Base-by-base conservation (phyloP, 2,113 vertebrate species). In the Callipepla squamata region DNA sequence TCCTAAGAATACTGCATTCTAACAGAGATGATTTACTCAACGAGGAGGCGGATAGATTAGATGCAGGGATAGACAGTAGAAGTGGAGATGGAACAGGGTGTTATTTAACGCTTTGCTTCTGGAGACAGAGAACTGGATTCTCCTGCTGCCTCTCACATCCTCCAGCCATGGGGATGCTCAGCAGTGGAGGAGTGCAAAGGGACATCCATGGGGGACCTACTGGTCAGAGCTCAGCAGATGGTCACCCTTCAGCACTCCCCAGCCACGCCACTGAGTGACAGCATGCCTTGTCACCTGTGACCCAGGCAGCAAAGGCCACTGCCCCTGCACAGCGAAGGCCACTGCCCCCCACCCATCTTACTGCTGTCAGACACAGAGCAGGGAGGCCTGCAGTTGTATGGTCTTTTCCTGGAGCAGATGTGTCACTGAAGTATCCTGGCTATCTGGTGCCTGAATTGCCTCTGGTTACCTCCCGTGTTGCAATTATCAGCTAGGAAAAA, bases 341-440 rank as follows among this genome's bases (percentile, higher is more conserved):
- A 67, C 36, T 12, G 19, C 62, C 38, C 48, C 7, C 28, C 47
- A 5, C 34, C 28, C 5, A 0, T 67, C 26, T 77, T 19, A 34
- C 7, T 32, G 26, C 11, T 11, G 6, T 10, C 87, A 74, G 28
- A 34, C 47, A 32, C 36, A 18, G 16, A 78, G 32, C 58, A 57
- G 7, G 1, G 30, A 70, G 55, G n/a, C 36, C 55, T 77, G 87
- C 22, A 80, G 59, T 28, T 0, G 0, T 7, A 9, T 4, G 57
- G 10, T 9, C 32, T 14, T 63, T 6, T 57, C 34, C 32, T 68
- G n/a, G 57, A 51, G 19, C 5, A 57, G 9, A 30, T n/a, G 20
- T 26, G 16, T 9, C 44, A 34, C 9, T 45, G 38, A 72, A 45
- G 9, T 40, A 12, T 9, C 65, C 61, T 84, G 62, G 47, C 32